A percentile compares a stretch with the other conserved stretches of the same genome.
Evolutionary conservation across 2,797 vertebrate genomes (phyloP).

Genomic region (Gymnocypris eckloni): DNA sequence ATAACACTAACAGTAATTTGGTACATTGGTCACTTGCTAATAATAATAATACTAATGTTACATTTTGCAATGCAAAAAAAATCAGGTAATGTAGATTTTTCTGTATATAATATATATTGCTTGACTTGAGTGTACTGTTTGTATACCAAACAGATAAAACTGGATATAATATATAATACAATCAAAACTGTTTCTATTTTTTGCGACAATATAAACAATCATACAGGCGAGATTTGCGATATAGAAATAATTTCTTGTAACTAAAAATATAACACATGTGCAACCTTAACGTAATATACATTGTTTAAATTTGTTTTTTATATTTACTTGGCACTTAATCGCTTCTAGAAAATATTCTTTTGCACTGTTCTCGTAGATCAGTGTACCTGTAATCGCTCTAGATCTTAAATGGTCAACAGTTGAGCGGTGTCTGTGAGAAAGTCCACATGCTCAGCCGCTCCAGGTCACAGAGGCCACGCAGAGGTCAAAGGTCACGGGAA

Average conservation of each 20-base stretch:
- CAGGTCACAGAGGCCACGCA: conserved; percentile 57
- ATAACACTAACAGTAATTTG: not conserved
- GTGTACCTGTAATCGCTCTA: conserved; percentile 43
- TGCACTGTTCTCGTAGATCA: not conserved
- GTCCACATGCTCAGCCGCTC: conserved; percentile 26
- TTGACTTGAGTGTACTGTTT: not conserved
- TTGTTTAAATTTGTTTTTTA: not conserved
- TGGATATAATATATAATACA: not conserved
- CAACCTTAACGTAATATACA: not conserved
- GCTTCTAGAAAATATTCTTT: not conserved
- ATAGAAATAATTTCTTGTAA: not conserved
- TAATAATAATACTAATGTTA: not conserved
- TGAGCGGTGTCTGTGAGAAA: conserved; percentile 26
- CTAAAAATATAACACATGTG: not conserved
- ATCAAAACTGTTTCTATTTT: not conserved
- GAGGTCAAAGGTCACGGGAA: conserved; percentile 72
- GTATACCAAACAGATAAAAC: not conserved
- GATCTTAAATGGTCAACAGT: conserved; percentile 6
- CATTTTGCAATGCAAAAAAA: not conserved
- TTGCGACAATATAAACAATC: not conserved
- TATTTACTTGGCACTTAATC: not conserved
- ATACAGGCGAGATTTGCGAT: not conserved
- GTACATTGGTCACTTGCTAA: not conserved
- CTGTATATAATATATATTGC: not conserved
- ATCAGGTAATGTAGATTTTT: not conserved